Evolutionary conservation across 2,113 vertebrate species (phyloP).

Genomic region (Saiga tatarica): DNA sequence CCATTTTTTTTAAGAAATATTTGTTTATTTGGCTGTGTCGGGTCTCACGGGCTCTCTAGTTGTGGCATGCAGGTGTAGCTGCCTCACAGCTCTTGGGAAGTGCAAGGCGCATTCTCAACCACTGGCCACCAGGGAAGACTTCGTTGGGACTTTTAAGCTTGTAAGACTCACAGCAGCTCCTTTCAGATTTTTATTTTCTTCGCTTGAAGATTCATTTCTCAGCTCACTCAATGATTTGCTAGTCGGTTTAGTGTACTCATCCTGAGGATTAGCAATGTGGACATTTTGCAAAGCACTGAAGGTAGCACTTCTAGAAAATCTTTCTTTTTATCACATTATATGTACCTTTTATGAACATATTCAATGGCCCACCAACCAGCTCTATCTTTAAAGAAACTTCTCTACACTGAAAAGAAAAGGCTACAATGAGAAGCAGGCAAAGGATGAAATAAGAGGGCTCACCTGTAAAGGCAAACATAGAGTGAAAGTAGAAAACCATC

Average conservation of each 20-base stretch:
- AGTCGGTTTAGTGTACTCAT: background rate
- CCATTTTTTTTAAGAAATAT: too few species aligned
- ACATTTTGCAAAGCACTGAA: background rate
- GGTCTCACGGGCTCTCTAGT: too few species aligned
- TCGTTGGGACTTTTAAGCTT: too few species aligned
- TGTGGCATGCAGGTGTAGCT: too few species aligned
- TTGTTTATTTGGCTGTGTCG: too few species aligned
- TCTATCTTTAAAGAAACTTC: background rate
- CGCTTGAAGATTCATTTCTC: background rate
- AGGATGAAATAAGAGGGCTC: background rate
- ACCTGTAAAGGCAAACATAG: background rate
- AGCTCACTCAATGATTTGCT: background rate
- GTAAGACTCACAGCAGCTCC: too few species aligned
- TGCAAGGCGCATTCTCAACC: accelerated
- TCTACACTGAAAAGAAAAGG: background rate
- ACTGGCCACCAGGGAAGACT: background rate
- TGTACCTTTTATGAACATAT: background rate
- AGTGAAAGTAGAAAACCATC: background rate
- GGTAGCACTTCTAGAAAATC: background rate
- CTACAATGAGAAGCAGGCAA: background rate
- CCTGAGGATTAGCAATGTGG: background rate
- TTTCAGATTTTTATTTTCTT: background rate
- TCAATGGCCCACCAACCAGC: background rate
- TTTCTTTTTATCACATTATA: background rate
- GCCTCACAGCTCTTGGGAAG: too few species aligned